Percentiles rank a stretch among this genome's conserved stretches.
These are phyloP conservation scores for Malacoctenus gilli DNA, from an alignment of 2,797 vertebrate species.

Conservation along the genomic window DNA sequence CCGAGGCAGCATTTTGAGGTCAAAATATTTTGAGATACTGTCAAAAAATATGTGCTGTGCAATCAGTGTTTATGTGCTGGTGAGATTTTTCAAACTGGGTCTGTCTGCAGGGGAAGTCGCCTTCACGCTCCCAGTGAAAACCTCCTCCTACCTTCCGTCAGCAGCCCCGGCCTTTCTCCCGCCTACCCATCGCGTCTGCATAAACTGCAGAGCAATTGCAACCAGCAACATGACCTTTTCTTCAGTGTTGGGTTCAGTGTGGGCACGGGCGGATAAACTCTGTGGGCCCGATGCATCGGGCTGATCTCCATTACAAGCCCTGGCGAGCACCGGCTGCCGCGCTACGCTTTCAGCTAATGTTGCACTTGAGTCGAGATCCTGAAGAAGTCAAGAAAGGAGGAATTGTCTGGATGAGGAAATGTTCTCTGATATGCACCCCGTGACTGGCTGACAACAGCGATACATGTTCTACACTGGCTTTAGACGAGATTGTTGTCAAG, in stretches of 20 bases:
- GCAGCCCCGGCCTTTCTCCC: background rate
- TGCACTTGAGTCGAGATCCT: too few species aligned
- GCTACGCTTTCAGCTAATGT: conserved; percentile 8
- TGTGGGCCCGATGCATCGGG: background rate
- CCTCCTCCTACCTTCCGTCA: conserved; percentile 12
- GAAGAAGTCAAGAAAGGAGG: too few species aligned
- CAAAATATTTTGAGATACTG: too few species aligned
- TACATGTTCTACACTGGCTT: too few species aligned
- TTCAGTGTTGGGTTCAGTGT: conserved; percentile 1
- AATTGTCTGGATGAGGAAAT: too few species aligned
- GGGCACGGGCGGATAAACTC: conserved; percentile 9
- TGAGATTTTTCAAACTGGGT: conserved; percentile 23
- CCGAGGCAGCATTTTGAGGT: conserved; percentile 19
- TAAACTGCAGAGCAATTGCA: conserved; percentile 8
- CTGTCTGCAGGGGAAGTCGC: conserved; percentile 15
- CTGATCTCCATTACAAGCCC: background rate
- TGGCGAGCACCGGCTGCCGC: conserved; percentile 3
- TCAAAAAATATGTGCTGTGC: conserved; percentile 6
- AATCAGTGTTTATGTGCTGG: conserved; percentile 16
- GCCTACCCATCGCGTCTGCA: conserved; percentile 2
- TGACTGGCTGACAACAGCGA: too few species aligned
- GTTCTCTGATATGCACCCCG: too few species aligned
- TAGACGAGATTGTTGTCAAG: too few species aligned
- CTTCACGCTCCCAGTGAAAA: conserved; percentile 27
- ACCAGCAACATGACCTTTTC: conserved; percentile 16